These are phyloP conservation scores for Poecile montanus DNA, from an alignment of 2,797 vertebrate genomes.

Conservation along the genomic window DNA sequence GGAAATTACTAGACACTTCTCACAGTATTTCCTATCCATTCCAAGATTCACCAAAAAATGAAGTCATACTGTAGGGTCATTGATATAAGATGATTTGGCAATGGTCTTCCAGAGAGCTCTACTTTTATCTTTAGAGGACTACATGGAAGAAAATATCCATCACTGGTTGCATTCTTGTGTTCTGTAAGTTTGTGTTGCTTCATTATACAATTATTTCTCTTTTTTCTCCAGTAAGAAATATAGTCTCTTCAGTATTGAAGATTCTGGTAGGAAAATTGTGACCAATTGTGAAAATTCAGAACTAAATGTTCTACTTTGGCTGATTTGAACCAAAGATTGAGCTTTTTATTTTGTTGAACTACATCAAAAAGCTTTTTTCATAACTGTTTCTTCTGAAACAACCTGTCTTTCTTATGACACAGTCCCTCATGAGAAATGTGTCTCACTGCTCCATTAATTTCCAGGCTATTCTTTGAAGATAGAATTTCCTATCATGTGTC, in stretches of 20 bases:
- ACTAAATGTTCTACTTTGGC: background rate
- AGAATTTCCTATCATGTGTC: background rate
- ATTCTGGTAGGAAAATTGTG: background rate
- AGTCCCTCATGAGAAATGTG: background rate
- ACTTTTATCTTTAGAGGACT: conserved; percentile 29
- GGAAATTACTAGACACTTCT: background rate
- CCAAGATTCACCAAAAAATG: background rate
- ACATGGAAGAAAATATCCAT: conserved; percentile 42
- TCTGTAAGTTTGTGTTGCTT: conserved; percentile 39
- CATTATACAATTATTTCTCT: background rate
- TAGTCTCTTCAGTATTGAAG: background rate
- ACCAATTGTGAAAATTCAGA: background rate
- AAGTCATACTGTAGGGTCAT: background rate
- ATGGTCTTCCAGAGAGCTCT: background rate
- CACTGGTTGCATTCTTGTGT: conserved; percentile 54
- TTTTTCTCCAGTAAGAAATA: background rate
- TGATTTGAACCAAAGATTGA: background rate
- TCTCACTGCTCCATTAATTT: background rate
- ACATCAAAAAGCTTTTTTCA: background rate
- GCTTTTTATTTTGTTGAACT: background rate
- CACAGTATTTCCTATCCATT: background rate
- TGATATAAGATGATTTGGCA: background rate
- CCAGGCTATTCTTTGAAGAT: background rate
- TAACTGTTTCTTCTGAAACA: background rate
- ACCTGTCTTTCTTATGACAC: background rate